These are phyloP conservation scores for Hyposoter didymator DNA, from an alignment of 2,888 invertebrate genomes.

Conservation along the genomic window DNA sequence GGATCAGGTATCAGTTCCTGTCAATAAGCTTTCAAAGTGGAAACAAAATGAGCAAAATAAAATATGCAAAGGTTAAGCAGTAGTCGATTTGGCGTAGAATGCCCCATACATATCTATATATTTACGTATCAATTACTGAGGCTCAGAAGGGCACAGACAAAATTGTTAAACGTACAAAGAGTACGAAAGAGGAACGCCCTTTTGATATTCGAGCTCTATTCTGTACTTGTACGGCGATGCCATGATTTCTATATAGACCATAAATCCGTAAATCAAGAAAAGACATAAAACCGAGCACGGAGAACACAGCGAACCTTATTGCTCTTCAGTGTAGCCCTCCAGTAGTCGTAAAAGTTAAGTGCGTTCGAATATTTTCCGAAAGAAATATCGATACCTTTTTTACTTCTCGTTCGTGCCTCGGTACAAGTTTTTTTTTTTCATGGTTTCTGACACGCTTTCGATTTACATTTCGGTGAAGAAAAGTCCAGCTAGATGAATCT, in stretches of 20 bases:
- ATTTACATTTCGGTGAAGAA: not conserved
- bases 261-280: slow-evolving; percentile 66
- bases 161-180: not conserved
- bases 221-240: slow-evolving; percentile 32
- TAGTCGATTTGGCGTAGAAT: too few relatives aligned
- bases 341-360: slow-evolving; percentile 65
- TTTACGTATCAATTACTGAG: slow-evolving; percentile 8
- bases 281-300: slow-evolving; percentile 58
- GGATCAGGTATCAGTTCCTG: too few relatives aligned
- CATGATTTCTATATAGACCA: slow-evolving; percentile 31
- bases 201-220: not conserved
- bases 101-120: not conserved
- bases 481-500: not conserved
- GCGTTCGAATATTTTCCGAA: slow-evolving; percentile 51
- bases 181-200: slow-evolving; percentile 1
- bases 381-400: slow-evolving; percentile 28
- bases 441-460: slow-evolving; percentile 12
- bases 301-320: slow-evolving; percentile 52
- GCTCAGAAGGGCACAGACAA: slow-evolving; percentile 1
- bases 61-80: too few relatives aligned
- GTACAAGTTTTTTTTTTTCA: not conserved
- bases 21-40: too few relatives aligned
- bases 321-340: slow-evolving; percentile 31
- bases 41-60: too few relatives aligned
- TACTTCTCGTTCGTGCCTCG: not conserved